Conservation (phyloP, 2,797 vertebrate species). For the Megalops cyprinoides region DNA sequence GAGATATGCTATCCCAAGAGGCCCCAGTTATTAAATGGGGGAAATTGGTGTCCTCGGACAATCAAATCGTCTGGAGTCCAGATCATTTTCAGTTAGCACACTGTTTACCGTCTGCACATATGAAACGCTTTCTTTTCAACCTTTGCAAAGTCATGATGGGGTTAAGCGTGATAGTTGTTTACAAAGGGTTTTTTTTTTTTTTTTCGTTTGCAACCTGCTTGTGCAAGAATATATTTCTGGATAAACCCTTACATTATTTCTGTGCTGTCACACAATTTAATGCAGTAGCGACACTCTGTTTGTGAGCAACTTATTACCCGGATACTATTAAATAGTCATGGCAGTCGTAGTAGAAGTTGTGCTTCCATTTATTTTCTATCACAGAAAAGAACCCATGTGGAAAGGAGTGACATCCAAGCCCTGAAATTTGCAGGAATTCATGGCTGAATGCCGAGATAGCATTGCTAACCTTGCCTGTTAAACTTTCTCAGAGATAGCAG, state of each 20-base stretch:
- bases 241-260: neutral
- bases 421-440: neutral
- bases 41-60: constrained; percentile 25
- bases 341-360: neutral
- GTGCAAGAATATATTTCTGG: neutral
- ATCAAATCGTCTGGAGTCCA: constrained; percentile 20
- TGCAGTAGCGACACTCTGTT: too few species aligned
- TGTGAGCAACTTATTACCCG: too few species aligned
- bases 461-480: neutral
- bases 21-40: constrained; percentile 12
- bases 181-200: too few species aligned
- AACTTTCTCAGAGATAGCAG: neutral
- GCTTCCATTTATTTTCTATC: neutral
- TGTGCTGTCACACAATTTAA: neutral
- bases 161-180: too few species aligned
- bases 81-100: constrained; percentile 23
- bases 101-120: neutral
- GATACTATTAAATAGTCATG: neutral
- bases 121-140: neutral
- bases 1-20: constrained; percentile 11
- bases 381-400: neutral
- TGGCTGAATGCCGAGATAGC: neutral
- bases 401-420: neutral
- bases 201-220: neutral
- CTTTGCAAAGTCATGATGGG: neutral